A percentile compares a stretch with the other conserved stretches of the same genome.
Evolutionary conservation across 2,113 vertebrate genomes (phyloP).

Genomic region (Odontophorus gujanensis): DNA sequence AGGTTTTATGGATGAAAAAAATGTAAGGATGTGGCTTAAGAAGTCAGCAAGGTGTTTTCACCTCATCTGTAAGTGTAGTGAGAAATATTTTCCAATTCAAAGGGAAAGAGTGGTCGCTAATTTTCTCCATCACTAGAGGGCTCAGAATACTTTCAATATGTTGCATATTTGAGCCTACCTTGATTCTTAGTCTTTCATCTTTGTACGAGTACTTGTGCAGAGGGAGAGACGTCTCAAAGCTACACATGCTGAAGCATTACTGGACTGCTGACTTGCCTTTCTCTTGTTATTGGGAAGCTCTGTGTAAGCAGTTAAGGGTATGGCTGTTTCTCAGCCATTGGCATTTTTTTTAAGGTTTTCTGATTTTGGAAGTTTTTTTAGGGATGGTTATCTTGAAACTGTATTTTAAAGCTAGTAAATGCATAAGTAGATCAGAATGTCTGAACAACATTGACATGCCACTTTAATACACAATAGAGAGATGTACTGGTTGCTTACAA

Average conservation of each 20-base stretch:
- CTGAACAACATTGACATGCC: neutral
- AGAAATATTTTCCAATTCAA: neutral
- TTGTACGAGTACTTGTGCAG: fast-evolving
- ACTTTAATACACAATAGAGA: neutral
- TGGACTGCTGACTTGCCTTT: fast-evolving
- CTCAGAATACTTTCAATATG: slow-evolving; percentile 43
- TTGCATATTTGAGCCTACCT: neutral
- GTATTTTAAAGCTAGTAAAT: neutral
- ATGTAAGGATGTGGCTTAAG: neutral
- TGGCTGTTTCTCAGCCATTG: neutral
- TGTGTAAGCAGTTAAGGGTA: neutral
- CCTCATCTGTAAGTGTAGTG: neutral
- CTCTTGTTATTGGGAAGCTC: neutral
- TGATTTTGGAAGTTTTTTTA: no score
- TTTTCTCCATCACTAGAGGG: slow-evolving; percentile 53
- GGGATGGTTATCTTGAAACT: neutral
- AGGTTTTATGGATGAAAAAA: neutral
- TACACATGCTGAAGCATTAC: fast-evolving
- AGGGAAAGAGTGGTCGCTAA: slow-evolving; percentile 27
- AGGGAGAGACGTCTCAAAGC: neutral
- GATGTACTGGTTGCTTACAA: neutral
- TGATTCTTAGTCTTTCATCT: neutral
- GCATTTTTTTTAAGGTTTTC: neutral
- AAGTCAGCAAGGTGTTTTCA: neutral
- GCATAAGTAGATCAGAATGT: neutral